These are phyloP conservation scores for Azorinus chamasolen DNA, from an alignment of 2,888 invertebrate species.

Conservation along the genomic window DNA sequence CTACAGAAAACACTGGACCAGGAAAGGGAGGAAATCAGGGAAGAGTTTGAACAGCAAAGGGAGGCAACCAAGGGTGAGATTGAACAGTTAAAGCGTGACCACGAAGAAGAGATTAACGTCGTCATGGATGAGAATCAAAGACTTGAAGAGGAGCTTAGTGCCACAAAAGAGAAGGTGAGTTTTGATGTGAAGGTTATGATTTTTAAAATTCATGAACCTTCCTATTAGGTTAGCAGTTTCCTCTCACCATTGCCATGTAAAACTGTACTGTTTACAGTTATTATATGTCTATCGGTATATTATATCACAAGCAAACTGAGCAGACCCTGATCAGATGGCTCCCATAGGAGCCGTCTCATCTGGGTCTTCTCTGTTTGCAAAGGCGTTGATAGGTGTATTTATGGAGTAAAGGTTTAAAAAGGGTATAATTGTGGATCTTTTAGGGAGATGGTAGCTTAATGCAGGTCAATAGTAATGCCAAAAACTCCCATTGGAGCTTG, in stretches of 20 bases:
- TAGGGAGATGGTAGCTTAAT: too few species aligned
- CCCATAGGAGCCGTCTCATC: too few species aligned
- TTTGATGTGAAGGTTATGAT: not conserved
- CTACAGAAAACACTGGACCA: constrained; percentile 84
- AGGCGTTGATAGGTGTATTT: too few species aligned
- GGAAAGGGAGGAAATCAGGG: constrained; percentile 83
- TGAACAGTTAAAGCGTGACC: constrained; percentile 75
- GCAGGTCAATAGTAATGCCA: too few species aligned
- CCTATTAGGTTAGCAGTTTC: too few species aligned
- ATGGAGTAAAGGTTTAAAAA: too few species aligned
- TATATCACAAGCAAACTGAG: too few species aligned
- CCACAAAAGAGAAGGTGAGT: constrained; percentile 76
- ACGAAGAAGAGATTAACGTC: constrained; percentile 82
- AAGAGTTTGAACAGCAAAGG: constrained; percentile 86
- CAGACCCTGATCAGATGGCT: too few species aligned
- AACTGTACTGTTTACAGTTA: not conserved
- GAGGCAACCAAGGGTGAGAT: constrained; percentile 71
- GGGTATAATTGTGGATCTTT: too few species aligned
- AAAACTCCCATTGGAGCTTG: too few species aligned
- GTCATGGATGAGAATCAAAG: constrained; percentile 83
- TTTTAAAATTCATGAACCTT: not conserved
- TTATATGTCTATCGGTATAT: not conserved
- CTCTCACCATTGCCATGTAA: too few species aligned
- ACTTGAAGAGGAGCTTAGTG: constrained; percentile 70
- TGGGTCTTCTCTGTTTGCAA: too few species aligned